Evolutionary conservation across 2,797 vertebrate species (phyloP).

Genomic region (Callimico goeldii): DNA sequence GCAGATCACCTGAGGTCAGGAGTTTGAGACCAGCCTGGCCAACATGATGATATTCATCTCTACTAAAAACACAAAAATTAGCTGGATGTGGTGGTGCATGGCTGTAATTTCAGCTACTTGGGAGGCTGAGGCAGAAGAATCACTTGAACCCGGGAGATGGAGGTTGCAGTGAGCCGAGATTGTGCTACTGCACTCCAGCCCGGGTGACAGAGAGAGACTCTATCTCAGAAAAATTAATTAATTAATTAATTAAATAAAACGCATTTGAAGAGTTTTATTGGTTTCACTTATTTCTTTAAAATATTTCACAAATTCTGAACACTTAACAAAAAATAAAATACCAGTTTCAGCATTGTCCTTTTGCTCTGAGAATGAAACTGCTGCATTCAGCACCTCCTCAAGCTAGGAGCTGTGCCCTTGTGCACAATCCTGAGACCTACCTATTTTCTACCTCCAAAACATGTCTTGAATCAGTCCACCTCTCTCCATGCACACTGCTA

Average conservation of each 20-base stretch:
- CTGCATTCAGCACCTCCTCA: neutral
- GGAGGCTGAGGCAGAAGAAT: too few relatives aligned
- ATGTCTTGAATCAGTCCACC: neutral
- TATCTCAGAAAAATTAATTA: too few relatives aligned
- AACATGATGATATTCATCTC: too few relatives aligned
- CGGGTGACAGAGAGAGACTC: too few relatives aligned
- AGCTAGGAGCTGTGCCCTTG: neutral
- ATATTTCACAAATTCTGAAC: neutral
- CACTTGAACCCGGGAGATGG: too few relatives aligned
- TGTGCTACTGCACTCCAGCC: too few relatives aligned
- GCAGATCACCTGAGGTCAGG: too few relatives aligned
- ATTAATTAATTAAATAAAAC: neutral
- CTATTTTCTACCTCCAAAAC: neutral
- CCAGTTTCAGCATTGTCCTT: neutral
- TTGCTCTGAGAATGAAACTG: neutral
- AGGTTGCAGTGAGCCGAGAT: too few relatives aligned
- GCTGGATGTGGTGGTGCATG: too few relatives aligned
- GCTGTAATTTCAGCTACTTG: too few relatives aligned
- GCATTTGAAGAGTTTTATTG: neutral
- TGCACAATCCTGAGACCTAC: neutral
- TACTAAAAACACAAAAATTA: too few relatives aligned
- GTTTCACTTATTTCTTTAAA: constrained; percentile 17
- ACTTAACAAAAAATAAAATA: neutral
- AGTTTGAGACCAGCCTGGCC: too few relatives aligned
- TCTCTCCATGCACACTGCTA: neutral